Base-by-base conservation (phyloP, 2,113 vertebrate species). In the Triplophysa tibetana region DNA sequence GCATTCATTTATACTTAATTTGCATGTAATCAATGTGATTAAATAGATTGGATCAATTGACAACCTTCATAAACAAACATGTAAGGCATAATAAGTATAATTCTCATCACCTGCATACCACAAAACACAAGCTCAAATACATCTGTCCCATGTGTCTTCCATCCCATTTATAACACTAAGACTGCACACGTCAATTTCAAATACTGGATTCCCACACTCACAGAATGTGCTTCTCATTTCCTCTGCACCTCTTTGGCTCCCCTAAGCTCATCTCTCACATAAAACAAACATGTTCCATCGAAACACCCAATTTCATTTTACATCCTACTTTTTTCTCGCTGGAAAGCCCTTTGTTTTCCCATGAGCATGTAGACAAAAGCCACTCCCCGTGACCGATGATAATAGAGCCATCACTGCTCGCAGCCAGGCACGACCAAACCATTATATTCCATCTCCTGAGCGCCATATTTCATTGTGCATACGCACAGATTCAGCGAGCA, bases 21-120 rank as follows among this genome's bases (percentile, higher is more conserved):
- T 48, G 21, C 19, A 54, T 29, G 52, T 56, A 17, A 14, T 66
- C 13, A 54, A 16, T 12, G 2, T 66, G 16, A 65, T 54, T 23
- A 41, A 41, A 23, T 38, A 21, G 14, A 45, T 67, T 23, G 21
- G 8, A 67, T 67, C 21, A 4, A 19, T 3, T 69, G 23, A 69
- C 7, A 69, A 12, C 21, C 21, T 24, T 24, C 8, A 17, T 8
- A 26, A 50, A 69, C 43, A 52, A 29, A 29, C 8, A 5, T 17
- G 56, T 45, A 77, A 70, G 19, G 74, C 41, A 13, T 50, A 21
- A 9, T 75, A 82, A 86, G 85, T 77, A 70, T 62, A 72, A 80
- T 88, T 85, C 83, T 81, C 77, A 82, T 75, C 79, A 84, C 87
- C 65, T 70, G 29, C 29, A 70, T 63, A 38, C 54, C n/a, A 38